These are phyloP conservation scores for Limnephilus lunatus DNA, from an alignment of 2,888 invertebrate genomes.

Conservation along the genomic window DNA sequence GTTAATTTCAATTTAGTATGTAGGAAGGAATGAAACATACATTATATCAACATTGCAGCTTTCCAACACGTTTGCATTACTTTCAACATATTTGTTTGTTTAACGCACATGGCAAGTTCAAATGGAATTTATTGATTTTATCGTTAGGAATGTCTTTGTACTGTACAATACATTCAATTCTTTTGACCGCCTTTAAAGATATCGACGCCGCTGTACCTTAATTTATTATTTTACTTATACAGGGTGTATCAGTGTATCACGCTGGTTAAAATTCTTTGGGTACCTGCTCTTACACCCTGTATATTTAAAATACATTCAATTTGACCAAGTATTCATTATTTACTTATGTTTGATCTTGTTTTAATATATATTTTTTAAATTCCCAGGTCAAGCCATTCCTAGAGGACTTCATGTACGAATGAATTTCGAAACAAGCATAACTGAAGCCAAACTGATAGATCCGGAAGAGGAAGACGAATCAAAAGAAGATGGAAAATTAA, in stretches of 20 bases:
- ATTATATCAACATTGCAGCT: background rate
- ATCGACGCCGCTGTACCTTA: no score
- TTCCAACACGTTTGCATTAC: background rate
- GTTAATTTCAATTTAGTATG: no score
- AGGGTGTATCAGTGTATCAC: no score
- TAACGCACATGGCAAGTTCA: background rate
- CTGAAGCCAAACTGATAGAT: constrained; percentile 85
- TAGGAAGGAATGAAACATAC: background rate
- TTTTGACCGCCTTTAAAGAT: background rate
- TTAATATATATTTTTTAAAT: background rate
- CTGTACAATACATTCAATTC: background rate
- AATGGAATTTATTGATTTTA: background rate
- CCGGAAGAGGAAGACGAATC: constrained; percentile 68
- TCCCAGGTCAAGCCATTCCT: constrained; percentile 83
- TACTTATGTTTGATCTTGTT: background rate
- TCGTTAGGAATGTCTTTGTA: background rate
- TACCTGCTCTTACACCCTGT: no score
- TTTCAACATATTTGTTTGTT: constrained; percentile 40
- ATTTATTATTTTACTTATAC: no score
- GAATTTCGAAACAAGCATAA: constrained; percentile 85
- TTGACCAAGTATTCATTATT: no score
- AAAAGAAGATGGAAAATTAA: constrained; percentile 68
- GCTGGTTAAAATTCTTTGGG: no score
- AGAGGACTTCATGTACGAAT: constrained; percentile 85
- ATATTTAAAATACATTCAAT: no score